Evolutionary conservation across 2,797 vertebrate species (phyloP), one percentile per base, ranked within the genome.

Genomic region (Acrocephalus scirpaceus): DNA sequence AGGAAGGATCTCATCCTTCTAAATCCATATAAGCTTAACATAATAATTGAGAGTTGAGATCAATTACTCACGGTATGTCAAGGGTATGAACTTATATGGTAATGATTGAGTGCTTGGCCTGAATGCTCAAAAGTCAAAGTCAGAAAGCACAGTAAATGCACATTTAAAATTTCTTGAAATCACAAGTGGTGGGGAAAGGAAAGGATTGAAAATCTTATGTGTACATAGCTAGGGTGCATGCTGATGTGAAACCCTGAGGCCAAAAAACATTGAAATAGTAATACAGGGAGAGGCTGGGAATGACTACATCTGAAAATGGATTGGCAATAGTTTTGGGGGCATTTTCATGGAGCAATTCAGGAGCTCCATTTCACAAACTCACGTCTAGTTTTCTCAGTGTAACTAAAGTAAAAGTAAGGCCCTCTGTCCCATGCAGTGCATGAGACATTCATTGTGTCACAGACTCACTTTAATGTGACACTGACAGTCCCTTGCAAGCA

Each of bases 11-110:
- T 91, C 94, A 92, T 96, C 83, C 73, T 97, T 97, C 94, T 95
- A 97, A 97, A 98, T 96, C 92, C 89, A 95, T 96, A 96, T 95
- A 95, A 94, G 86, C 92, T 97, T 96, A 97, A 96, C 83, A 89
- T 94, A 96, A 97, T 97, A 96, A 97, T 89, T 92, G 92, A 95
- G 86, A 97, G 76, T 94, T 87, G 76, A 94, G 73, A 96, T 97
- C 88, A 97, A 96, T 98, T 97, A 95, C 91, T 97, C 95, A 85
- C 92, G 86, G 74, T 91, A 90, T 93, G 83, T 97, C 95, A 96
- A 97, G 88, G 96, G 83, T 88, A 91, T 64, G 79, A 97, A 97
- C 95, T 94, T 95, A 58, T 76, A 92, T 19, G 71, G 91, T 89
- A 96, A 83, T 95, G 87, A 97, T 66, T 90, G 83, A 96, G 71